Evolutionary conservation across 1,140 invertebrate species (phyloP), one percentile per base, ranked within the genome.

Genomic region (Caenorhabditis remanei): DNA sequence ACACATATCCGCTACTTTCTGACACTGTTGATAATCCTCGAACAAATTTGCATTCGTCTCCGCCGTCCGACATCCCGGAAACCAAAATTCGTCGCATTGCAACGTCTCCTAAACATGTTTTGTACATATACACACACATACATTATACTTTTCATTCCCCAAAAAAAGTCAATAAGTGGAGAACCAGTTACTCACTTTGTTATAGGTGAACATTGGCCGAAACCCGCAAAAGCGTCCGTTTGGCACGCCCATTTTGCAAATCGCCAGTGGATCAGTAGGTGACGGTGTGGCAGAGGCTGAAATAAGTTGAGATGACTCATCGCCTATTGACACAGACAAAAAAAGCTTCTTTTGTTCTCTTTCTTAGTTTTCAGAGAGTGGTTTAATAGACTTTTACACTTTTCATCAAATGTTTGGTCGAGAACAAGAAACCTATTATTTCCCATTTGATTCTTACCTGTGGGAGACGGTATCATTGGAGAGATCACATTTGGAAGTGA

Each of bases 11-110:
- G 90, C 89, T 43, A 90, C 88, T 55, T 84, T 85, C 61, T 84
- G 58, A 58, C 90, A 91, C 58, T 90, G 67, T 32, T 86, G 82
- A 67, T 85, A 71, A 50, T 86, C 82, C 24, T 91, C 90, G 82
- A 92, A 92, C 24, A 92, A 85, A 89, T 92, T 92, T 9, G 91
- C 88, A 83, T 92, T 92, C 24, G 92, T 92, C 21, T 90, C 86
- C 41, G 88, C 88, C 14, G 92, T 92, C 41, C 75, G 32, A 82
- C 91, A 92, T n/a, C 91, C 91, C 11, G 91, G 91, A 67, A 91
- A 91, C 91, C 91, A 91, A 83, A 91, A 91, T 84, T 87, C 56
- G 40, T 88, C 82, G 67, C 87, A 90, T 85, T 86, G 79, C 32
- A 86, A 53, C 50, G 83, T 89, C 21, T 89, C 87, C 65, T 75